These are phyloP conservation scores for Argentina silus DNA, from an alignment of 2,797 vertebrate genomes.

Conservation along the genomic window DNA sequence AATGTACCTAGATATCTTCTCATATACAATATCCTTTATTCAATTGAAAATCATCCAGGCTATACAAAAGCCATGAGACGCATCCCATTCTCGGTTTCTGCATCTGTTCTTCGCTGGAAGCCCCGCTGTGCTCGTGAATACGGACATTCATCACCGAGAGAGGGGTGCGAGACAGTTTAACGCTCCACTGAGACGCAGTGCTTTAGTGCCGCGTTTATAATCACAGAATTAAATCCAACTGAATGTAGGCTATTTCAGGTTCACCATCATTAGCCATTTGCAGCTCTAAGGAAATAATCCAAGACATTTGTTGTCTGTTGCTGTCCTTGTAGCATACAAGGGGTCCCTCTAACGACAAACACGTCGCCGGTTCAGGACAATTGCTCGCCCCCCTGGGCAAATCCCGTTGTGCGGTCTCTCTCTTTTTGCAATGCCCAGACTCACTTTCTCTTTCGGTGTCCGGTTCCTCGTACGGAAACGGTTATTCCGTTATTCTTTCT, in stretches of 20 bases:
- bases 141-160: slow-evolving; percentile 10
- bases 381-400: not conserved
- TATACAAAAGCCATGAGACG: slow-evolving; percentile 40
- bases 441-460: not conserved
- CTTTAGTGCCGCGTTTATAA: slow-evolving; percentile 12
- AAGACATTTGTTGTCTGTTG: not conserved
- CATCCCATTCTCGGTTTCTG: slow-evolving; percentile 43
- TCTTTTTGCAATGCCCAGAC: not conserved
- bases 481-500: not conserved
- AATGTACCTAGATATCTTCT: not conserved
- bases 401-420: not conserved
- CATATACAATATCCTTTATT: not conserved
- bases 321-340: not conserved
- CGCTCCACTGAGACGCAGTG: slow-evolving; percentile 2
- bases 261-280: not conserved
- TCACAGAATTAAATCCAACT: not conserved
- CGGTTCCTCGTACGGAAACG: not conserved
- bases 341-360: not conserved
- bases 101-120: slow-evolving; percentile 37
- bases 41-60: not conserved
- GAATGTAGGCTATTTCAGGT: not conserved
- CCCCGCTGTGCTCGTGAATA: slow-evolving; percentile 53
- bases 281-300: not conserved
- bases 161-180: slow-evolving; percentile 19
- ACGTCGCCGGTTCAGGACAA: slow-evolving; percentile 8